Base-by-base conservation (phyloP, 1,140 invertebrate species). In the Ceratina australensis region DNA sequence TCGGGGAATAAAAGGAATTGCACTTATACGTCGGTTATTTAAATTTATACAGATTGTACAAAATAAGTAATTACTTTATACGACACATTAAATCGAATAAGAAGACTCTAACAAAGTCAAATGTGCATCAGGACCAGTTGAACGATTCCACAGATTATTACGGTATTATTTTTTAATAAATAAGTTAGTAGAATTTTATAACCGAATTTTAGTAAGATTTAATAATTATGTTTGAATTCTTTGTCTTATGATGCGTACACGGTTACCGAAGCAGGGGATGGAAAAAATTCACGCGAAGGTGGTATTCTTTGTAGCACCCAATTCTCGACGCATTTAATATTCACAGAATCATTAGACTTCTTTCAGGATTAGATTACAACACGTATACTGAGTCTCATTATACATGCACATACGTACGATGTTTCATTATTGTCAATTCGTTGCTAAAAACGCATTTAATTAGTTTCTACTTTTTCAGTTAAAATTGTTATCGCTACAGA, bases 301-400 rank as follows among this genome's bases (percentile, higher is more conserved):
- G 8, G 26, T n/a, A 3, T 65, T 56, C 54, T n/a, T 22, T n/a
- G 56, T 26, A 74, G 42, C 42, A 42, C 56, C 57, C 66, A 61
- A 71, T 76, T 69, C 20, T 59, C 50, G 28, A 16, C 47, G 66
- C 12, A 12, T 26, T 77, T 71, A 71, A 77, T 77, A 77, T 71
- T 77, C 71, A 71, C 74, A 52, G 28, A 68, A 67, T 61, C 68
- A 77, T 77, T 16, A 57, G 42, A 15, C 33, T 57, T 15, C 42
- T 15, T 22, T 20, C 15, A 20, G n/a, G 33, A 28, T 15, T 22
- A 33, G 28, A 3, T 18, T 16, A 16, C 22, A 18, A 16, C 22
- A 18, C 33, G 50, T 50, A 61, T 42, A 54, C 61, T 24, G n/a
- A 15, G 33, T 18, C 47, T 73, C 60, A 82, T 57, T 52, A 59